A percentile compares a stretch with the other conserved stretches of the same genome.
Conservation (phyloP, 2,113 vertebrate genomes). For the Chinchilla lanigera region DNA sequence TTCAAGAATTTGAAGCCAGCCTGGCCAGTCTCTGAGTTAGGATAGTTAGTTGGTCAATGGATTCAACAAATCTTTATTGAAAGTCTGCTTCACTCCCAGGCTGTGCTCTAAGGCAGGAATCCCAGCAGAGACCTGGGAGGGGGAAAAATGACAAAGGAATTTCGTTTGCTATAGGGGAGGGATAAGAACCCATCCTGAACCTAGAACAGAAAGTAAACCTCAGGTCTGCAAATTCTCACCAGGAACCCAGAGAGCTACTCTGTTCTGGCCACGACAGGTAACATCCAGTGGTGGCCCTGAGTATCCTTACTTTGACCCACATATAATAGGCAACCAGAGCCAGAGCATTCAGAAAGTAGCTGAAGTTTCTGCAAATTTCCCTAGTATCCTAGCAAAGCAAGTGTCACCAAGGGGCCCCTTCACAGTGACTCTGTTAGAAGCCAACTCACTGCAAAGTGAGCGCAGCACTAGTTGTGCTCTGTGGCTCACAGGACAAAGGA, state of each 20-base stretch:
- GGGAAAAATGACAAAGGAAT: background rate
- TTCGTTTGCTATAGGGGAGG: background rate
- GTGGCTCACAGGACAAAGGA: background rate
- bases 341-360: background rate
- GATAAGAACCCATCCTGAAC: background rate
- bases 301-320: background rate
- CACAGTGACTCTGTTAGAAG: background rate
- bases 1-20: background rate
- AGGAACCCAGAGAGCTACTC: background rate
- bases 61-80: constrained; percentile 38
- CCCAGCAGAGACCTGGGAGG: background rate
- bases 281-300: background rate
- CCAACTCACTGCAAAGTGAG: background rate
- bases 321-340: background rate
- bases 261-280: background rate
- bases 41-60: background rate
- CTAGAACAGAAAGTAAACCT: background rate
- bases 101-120: background rate
- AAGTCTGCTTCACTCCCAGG: background rate
- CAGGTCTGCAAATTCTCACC: background rate
- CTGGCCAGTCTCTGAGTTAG: background rate
- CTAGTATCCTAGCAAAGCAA: background rate
- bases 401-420: background rate
- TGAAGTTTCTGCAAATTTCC: background rate
- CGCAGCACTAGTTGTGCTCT: background rate